Base-by-base conservation (phyloP, 1,140 invertebrate species). In the Procambarus clarkii region DNA sequence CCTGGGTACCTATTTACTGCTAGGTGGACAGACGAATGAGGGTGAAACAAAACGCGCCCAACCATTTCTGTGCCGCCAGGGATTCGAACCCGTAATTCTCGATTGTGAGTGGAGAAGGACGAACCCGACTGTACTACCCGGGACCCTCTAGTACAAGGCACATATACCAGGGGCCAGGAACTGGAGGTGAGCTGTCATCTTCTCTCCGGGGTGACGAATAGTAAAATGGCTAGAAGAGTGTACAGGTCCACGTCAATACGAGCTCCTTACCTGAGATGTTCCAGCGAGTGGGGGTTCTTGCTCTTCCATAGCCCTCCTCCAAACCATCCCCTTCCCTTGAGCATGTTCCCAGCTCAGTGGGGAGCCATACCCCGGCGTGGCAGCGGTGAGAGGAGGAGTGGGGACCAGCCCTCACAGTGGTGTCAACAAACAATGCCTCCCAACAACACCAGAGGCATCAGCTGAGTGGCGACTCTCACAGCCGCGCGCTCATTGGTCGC, bases 201-300 rank as follows among this genome's bases (percentile, higher is more conserved):
- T 34, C 34, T 34, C 34, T 34, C 34, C 34, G 34, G 34, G 34
- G 34, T 54, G 50, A 13, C 13, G 0, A 13, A 54, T 8, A 9
- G 2, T 0, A 54, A 54, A 54, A 54, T 54, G 50, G 50, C 50
- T 13, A 9, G 50, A 54, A 13, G 13, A 13, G 13, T 54, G 13
- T 54, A 54, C 8, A 54, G 50, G 50, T 3, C 11, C 45, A 50
- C 46, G 24, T 24, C 50, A 50, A 45, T 80, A 48, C 13, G 2
- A 60, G 44, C 24, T 84, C 94, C 95, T 95, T 95, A 99, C 97
- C 99, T 99, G 7, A 99, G 95, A 94, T 99, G 97, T 93, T 99
- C 98, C 93, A 99, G 95, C 0, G 98, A 99, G 96, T 99, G 98
- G 83, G 97, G 98, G 95, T 99, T 99, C 95, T 98, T 99, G 3